Evolutionary conservation across 2,888 invertebrate species (phyloP), one percentile per base, ranked within the genome.

Genomic region (Leptura quadrifasciata): DNA sequence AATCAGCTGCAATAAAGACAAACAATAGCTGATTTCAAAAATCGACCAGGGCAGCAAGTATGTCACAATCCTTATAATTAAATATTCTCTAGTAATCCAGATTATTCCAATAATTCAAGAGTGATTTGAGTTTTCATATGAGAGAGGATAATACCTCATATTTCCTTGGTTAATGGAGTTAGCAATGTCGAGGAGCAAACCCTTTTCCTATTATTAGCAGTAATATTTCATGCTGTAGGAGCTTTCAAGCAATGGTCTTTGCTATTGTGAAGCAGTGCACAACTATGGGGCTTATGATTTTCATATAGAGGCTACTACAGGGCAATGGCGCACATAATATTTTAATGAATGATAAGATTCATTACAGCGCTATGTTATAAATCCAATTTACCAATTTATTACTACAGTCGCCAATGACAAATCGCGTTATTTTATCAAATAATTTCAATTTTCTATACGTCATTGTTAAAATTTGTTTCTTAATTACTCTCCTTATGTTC

Each of bases 191-290:
- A 61, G 61, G 35, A 17, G 35, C 61, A 61, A 35, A 61, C 61
- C 61, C 61, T 61, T 61, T 61, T 61, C 61, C 61, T 61, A 61
- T 61, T 61, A 61, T 61, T 61, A 61, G 61, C 31, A 18, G 61
- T 61, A 61, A 61, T 61, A 61, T 61, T 31, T 61, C 61, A 61
- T 31, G 18, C 12, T 61, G 61, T 17, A 61, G 61, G n/a, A 61
- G 61, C 31, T 31, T 27, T 35, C 31, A 27, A 35, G 27, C 61
- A 35, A 61, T n/a, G 61, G n/a, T 61, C 10, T 61, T 35, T 61
- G 35, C 35, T 18, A 61, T 61, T 61, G 61, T 35, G 15, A 35
- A 18, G 17, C 35, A 61, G 10, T 61, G 6, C 27, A 27, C 17
- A 61, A 35, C 31, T 18, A 18, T 35, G 35, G 61, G 61, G 61